Evolutionary conservation across 23 tunicate species (phyloP).

Genomic region (Clavelina lepadiformis): DNA sequence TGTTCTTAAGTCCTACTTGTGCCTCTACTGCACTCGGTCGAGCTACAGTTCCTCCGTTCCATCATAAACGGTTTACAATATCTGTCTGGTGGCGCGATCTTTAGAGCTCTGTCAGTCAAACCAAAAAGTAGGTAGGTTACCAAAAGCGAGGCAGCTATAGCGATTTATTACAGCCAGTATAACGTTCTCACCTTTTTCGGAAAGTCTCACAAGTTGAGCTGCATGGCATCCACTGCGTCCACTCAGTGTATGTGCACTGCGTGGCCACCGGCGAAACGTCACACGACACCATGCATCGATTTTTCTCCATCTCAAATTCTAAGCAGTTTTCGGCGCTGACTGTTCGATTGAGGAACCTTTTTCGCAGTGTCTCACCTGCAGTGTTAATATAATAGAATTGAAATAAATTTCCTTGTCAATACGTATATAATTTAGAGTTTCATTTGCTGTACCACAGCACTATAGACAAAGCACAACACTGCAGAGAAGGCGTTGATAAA

Average conservation of each 20-base stretch:
- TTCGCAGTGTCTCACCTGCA: slow-evolving; percentile 67
- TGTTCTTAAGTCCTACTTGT: background rate
- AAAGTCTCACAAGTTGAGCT: slow-evolving; percentile 29
- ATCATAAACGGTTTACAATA: slow-evolving; percentile 1
- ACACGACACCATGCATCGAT: slow-evolving; percentile 65
- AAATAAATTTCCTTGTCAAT: no score
- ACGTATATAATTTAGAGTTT: no score
- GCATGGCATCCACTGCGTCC: slow-evolving; percentile 72
- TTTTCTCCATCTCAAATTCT: slow-evolving; percentile 74
- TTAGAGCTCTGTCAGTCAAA: no score
- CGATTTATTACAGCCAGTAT: background rate
- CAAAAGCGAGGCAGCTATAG: no score
- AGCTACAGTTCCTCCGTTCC: background rate
- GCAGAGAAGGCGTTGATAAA: no score
- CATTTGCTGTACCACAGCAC: no score
- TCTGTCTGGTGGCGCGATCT: background rate
- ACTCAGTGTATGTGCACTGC: slow-evolving; percentile 39
- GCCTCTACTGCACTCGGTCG: slow-evolving; percentile 1
- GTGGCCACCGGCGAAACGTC: slow-evolving; percentile 4
- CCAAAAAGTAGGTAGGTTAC: no score
- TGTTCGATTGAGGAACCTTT: slow-evolving; percentile 47
- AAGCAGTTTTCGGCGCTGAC: slow-evolving; percentile 33
- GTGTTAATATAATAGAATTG: background rate
- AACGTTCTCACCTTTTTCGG: slow-evolving; percentile 29
- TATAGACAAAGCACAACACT: background rate